Percentiles rank a stretch among this genome's conserved stretches.
phyloP scores from a whole-genome alignment of 2,888 invertebrate species.

The Drosophila dives region DNA sequence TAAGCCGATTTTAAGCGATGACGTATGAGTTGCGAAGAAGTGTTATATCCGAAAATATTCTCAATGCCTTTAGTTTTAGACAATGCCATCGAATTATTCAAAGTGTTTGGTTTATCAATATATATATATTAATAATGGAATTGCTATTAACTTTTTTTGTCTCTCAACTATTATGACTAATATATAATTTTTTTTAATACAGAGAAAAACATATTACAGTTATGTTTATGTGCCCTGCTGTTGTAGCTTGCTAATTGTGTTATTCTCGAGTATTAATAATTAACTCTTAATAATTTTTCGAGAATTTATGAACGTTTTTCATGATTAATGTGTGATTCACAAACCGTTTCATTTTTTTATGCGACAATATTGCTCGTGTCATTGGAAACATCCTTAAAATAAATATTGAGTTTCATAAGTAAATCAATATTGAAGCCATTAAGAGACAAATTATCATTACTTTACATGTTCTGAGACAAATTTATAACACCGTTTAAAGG shows the following conservation, averaged over 20 bases:
- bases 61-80: constrained; percentile 38
- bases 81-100: constrained; percentile 63
- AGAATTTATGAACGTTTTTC: constrained; percentile 52
- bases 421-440: background rate
- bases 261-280: constrained; percentile 51
- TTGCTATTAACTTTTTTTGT: constrained; percentile 31
- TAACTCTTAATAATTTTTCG: constrained; percentile 44
- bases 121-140: constrained; percentile 33
- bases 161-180: constrained; percentile 10
- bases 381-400: background rate
- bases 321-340: constrained; percentile 61
- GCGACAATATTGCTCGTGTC: constrained; percentile 16
- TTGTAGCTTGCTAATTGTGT: constrained; percentile 56
- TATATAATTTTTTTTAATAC: constrained; percentile 11
- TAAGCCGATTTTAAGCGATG: constrained; percentile 14
- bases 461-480: background rate
- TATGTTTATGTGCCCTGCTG: constrained; percentile 38
- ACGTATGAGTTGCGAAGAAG: constrained; percentile 4
- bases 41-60: constrained; percentile 13
- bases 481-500: background rate
- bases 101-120: constrained; percentile 32
- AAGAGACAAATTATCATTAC: background rate
- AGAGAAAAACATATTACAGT: constrained; percentile 8
- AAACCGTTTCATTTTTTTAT: constrained; percentile 76
- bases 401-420: background rate